Base-by-base conservation (phyloP, 2,888 invertebrate species). In the Tenthredo notha region DNA sequence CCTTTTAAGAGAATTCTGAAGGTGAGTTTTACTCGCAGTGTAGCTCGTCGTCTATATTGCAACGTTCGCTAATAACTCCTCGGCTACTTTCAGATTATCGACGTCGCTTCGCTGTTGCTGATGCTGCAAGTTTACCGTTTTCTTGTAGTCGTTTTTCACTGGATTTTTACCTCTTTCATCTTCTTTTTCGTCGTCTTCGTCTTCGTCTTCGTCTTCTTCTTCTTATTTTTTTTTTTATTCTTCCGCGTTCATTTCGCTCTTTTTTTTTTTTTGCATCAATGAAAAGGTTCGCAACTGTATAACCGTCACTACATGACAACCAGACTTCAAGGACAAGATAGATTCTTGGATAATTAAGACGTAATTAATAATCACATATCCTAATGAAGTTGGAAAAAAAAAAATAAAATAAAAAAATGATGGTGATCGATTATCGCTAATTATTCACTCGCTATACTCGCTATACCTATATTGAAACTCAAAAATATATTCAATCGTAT, bases 11-110 rank as follows among this genome's bases (percentile, higher is more conserved):
- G 25, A 61, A 25, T 61, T 12, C 6, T 25, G 25, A 61, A 25
- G 61, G 61, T 25, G 12, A 61, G 21, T 61, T 25, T 12, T 12
- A n/a, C 54, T 54, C 54, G 54, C 21, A 0, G 61, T 9, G 21
- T 12, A 61, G 2, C 33, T 18, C 37, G 0, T 70, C n/a, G 21
- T 37, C n/a, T 15, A 70, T 18, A 70, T 18, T 25, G 67, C 70
- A 70, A 70, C 70, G 33, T 70, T 70, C 70, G 70, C 70, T 70
- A 70, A 70, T 70, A 15, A 70, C 70, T 37, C 33, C 7, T 18
- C 70, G 33, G 18, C 18, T 70, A 70, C 70, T 37, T 70, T 70
- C 70, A 70, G 37, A 70, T 70, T 70, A 70, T 70, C 70, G 37
- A 70, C 70, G 37, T 33, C 37, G 70, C 18, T 70, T 70, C 12